Conservation (phyloP, 2,113 vertebrate genomes). For the Prinia subflava region DNA sequence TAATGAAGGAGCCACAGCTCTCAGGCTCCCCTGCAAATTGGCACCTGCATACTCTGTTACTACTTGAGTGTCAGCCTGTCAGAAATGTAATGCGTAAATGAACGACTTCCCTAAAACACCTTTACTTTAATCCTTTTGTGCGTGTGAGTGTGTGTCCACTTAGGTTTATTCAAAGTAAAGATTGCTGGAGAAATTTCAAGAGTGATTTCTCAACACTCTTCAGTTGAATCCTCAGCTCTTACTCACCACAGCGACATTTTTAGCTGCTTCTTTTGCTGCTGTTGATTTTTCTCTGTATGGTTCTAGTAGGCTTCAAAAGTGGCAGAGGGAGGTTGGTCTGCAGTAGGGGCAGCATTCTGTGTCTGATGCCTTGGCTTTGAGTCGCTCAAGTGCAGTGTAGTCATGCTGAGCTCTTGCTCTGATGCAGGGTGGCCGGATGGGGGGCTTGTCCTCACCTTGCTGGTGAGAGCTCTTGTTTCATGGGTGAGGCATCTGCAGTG, state of each 20-base stretch:
- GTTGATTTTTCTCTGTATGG: not conserved
- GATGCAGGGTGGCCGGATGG: rapidly evolving
- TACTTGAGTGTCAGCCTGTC: not conserved
- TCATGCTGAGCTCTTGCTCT: not conserved
- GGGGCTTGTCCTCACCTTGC: not conserved
- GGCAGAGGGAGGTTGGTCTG: not conserved
- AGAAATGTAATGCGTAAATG: not conserved
- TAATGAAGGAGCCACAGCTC: not conserved
- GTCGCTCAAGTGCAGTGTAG: not conserved
- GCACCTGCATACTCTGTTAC: not conserved
- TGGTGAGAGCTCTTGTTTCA: not conserved
- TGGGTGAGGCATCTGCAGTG: not conserved
- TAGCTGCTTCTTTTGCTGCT: not conserved
- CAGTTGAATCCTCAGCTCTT: not conserved
- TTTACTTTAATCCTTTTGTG: not conserved
- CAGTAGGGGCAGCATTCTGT: not conserved
- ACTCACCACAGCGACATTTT: rapidly evolving
- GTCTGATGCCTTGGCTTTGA: not conserved
- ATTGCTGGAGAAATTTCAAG: not conserved
- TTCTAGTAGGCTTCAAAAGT: not conserved
- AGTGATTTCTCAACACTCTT: not conserved
- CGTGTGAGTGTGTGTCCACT: not conserved
- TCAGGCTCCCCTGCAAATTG: not conserved
- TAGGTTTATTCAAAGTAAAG: not conserved
- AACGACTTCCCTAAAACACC: not conserved